A percentile compares a stretch with the other conserved stretches of the same genome.
Evolutionary conservation across 2,797 vertebrate genomes (phyloP).

Genomic region (Chelmon rostratus): DNA sequence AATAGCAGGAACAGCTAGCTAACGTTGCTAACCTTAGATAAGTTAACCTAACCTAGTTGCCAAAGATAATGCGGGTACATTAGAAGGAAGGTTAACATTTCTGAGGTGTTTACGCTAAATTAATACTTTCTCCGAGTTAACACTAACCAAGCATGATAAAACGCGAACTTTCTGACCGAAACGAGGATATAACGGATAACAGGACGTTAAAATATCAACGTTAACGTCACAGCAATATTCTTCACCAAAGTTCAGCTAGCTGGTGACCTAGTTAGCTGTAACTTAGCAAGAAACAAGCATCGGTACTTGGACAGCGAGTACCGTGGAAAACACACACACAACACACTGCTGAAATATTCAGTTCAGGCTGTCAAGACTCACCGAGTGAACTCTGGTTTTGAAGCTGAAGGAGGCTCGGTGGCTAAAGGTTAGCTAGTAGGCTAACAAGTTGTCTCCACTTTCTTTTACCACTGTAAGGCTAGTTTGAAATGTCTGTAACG

Average conservation of each 20-base stretch:
- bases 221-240: slow-evolving; percentile 19
- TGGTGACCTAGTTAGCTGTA: slow-evolving; percentile 74
- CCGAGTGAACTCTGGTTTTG: slow-evolving; percentile 51
- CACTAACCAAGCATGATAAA: background rate
- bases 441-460: slow-evolving; percentile 73
- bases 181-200: background rate
- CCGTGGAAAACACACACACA: slow-evolving; percentile 26
- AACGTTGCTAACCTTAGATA: background rate
- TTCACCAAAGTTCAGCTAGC: slow-evolving; percentile 67
- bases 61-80: background rate
- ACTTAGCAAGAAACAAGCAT: slow-evolving; percentile 27
- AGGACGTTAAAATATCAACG: slow-evolving; percentile 31
- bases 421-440: slow-evolving; percentile 76
- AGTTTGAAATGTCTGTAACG: slow-evolving; percentile 41
- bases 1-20: slow-evolving; percentile 17
- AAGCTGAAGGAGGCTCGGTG: slow-evolving; percentile 61
- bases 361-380: slow-evolving; percentile 65
- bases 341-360: slow-evolving; percentile 27
- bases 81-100: background rate
- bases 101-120: background rate
- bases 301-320: background rate
- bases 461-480: slow-evolving; percentile 38
- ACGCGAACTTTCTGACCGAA: background rate
- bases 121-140: background rate
- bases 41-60: background rate